Conservation (phyloP, 2,888 invertebrate species). For the Tipula lateralis region DNA sequence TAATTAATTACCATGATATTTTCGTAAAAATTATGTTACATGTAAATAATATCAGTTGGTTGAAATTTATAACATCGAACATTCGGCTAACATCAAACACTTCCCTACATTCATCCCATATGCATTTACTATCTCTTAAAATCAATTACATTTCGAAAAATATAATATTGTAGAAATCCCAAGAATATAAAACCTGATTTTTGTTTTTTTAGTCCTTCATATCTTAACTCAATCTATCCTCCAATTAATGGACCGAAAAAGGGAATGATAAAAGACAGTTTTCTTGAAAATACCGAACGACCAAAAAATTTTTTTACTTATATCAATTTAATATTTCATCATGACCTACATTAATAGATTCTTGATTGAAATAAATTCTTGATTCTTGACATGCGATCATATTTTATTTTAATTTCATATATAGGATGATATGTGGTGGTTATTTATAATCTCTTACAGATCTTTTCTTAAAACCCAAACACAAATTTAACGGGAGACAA, state of each 20-base stretch:
- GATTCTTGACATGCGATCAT: not conserved
- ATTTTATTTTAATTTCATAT: not conserved
- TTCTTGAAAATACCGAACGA: not conserved
- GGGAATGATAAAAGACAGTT: not conserved
- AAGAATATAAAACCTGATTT: not conserved
- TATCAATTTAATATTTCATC: not conserved
- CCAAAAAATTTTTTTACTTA: not conserved
- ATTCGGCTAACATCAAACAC: not conserved
- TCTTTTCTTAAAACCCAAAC: not conserved
- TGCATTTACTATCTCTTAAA: not conserved
- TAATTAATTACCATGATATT: too few species aligned
- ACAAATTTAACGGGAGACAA: not conserved
- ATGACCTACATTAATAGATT: slow-evolving; percentile 1
- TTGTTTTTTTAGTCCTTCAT: not conserved
- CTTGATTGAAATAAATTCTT: slow-evolving; percentile 11
- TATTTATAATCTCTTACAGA: not conserved
- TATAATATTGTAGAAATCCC: not conserved
- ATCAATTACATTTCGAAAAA: not conserved
- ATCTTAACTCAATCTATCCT: not conserved
- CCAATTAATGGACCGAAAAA: not conserved
- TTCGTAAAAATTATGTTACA: too few species aligned
- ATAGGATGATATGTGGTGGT: not conserved
- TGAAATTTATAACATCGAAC: not conserved
- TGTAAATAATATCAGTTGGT: not conserved
- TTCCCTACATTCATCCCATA: not conserved